phyloP scores from a whole-genome alignment of 64 coral and sea anemone species.

The Stichodactyla mertensii region DNA sequence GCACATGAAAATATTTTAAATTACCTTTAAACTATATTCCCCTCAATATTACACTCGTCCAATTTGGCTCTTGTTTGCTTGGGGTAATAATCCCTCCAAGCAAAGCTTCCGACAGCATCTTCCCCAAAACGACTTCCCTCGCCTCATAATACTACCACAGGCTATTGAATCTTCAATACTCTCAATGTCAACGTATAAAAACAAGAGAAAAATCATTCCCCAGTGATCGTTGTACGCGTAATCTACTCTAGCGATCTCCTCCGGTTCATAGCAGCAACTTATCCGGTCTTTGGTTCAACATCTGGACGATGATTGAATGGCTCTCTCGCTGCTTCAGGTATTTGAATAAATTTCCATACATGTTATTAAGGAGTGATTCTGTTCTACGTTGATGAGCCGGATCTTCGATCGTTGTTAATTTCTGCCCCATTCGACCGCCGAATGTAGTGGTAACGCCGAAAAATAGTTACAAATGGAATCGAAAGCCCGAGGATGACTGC shows the following conservation, averaged over 20 bases:
- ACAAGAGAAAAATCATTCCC: neutral
- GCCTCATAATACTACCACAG: neutral
- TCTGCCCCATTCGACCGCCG: neutral
- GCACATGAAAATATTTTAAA: neutral
- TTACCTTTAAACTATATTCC: neutral
- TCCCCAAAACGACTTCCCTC: neutral
- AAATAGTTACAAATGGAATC: neutral
- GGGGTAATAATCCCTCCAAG: neutral
- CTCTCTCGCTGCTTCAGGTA: neutral
- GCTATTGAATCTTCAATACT: neutral
- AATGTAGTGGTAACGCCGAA: neutral
- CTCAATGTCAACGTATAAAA: neutral
- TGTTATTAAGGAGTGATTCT: neutral
- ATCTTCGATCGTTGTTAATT: neutral
- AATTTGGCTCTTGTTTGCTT: neutral
- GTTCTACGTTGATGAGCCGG: neutral
- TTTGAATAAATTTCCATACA: slow-evolving; percentile 13
- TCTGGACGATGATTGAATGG: slow-evolving; percentile 6
- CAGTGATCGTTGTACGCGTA: neutral
- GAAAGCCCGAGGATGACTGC: neutral
- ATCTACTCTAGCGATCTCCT: neutral
- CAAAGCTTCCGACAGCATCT: neutral
- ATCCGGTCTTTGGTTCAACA: slow-evolving; percentile 7
- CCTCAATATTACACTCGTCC: neutral
- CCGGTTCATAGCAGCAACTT: neutral